Conservation (phyloP, 2,888 invertebrate species). For the Andrena fulva region DNA sequence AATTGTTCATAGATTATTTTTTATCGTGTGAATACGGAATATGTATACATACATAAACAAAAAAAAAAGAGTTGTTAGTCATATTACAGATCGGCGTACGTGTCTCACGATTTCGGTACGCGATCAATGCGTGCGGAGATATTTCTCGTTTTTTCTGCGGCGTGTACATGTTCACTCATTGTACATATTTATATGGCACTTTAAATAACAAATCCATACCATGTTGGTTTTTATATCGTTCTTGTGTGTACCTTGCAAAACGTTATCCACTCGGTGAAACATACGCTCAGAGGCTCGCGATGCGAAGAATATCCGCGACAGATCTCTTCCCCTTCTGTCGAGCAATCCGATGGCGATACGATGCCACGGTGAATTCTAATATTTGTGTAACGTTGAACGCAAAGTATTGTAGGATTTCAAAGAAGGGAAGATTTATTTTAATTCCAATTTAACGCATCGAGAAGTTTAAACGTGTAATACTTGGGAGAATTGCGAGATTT, state of each 20-base stretch:
- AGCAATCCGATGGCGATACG: neutral
- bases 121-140: conserved; percentile 43
- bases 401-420: neutral
- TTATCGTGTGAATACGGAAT: conserved; percentile 88
- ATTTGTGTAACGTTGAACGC: neutral
- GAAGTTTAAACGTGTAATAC: neutral
- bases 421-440: conserved; percentile 17
- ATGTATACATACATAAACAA: conserved; percentile 85
- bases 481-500: neutral
- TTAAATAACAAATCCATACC: conserved; percentile 71
- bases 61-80: conserved; percentile 88
- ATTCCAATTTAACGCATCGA: conserved; percentile 12
- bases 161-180: conserved; percentile 69
- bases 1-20: conserved; percentile 89
- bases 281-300: conserved; percentile 19
- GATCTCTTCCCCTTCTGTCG: neutral
- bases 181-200: conserved; percentile 73
- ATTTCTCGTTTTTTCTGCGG: conserved; percentile 59
- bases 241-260: conserved; percentile 53
- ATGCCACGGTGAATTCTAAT: neutral
- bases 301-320: neutral
- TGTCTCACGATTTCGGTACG: conserved; percentile 71
- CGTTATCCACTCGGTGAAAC: conserved; percentile 26
- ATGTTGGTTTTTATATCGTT: conserved; percentile 69
- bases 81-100: conserved; percentile 72